Percentiles rank a stretch among this genome's conserved stretches.
phyloP scores from a whole-genome alignment of 2,888 invertebrate genomes.

The Habroteleia sp. region DNA sequence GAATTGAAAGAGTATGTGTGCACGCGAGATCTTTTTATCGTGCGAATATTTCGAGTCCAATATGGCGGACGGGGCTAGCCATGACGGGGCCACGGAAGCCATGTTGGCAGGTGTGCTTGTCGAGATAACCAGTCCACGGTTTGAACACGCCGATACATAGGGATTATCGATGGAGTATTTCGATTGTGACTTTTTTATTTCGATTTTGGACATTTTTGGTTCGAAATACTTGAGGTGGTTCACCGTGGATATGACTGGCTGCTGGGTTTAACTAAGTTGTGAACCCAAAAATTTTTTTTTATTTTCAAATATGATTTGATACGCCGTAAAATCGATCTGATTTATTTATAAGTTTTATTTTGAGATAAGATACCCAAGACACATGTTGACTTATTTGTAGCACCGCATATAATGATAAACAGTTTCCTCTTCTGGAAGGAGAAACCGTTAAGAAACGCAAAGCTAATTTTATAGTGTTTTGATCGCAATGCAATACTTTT shows the following conservation, averaged over 20 bases:
- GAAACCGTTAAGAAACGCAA: constrained; percentile 20
- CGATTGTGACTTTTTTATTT: constrained; percentile 25
- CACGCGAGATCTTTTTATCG: constrained; percentile 57
- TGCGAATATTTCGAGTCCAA: constrained; percentile 76
- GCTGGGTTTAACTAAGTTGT: no score
- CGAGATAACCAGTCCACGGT: constrained; percentile 71
- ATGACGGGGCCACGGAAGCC: constrained; percentile 80
- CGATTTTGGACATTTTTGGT: constrained; percentile 18
- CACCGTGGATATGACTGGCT: not conserved
- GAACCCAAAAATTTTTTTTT: no score
- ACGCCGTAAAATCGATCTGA: no score
- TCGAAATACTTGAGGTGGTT: not conserved
- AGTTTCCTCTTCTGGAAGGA: constrained; percentile 1
- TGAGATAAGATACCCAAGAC: no score
- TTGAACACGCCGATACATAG: constrained; percentile 67
- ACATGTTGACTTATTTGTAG: constrained; percentile 25
- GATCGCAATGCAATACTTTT: constrained; percentile 33
- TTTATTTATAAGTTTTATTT: no score
- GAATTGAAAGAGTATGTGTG: constrained; percentile 45
- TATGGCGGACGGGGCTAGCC: constrained; percentile 79
- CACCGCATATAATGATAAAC: not conserved
- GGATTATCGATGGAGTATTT: constrained; percentile 65
- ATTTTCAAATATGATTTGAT: no score
- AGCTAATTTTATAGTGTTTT: constrained; percentile 32
- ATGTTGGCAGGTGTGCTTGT: constrained; percentile 81